These are phyloP conservation scores for Sebastes vulpes DNA, from an alignment of 2,797 vertebrate species.

Conservation along the genomic window DNA sequence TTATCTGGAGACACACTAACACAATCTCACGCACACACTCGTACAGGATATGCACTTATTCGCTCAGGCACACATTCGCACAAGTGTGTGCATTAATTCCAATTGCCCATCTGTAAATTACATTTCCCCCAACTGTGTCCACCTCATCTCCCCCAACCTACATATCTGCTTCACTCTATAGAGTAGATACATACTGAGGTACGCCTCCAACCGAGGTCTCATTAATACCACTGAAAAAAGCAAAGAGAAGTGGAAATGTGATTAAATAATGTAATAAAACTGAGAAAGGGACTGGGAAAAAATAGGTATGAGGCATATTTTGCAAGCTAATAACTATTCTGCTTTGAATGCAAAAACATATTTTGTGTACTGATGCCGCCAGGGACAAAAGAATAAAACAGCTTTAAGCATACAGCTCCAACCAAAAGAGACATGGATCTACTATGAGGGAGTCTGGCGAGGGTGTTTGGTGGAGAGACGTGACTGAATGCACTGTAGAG, in stretches of 20 bases:
- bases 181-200: neutral
- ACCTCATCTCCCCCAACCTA: constrained; percentile 18
- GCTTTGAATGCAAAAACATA: constrained; percentile 1
- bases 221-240: neutral
- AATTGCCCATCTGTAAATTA: constrained; percentile 52
- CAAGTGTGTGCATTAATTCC: constrained; percentile 14
- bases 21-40: neutral
- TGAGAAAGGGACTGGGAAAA: neutral
- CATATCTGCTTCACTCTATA: constrained; percentile 3
- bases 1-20: constrained; percentile 41
- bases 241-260: neutral
- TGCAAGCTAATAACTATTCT: constrained; percentile 7
- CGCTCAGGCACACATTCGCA: neutral
- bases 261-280: neutral
- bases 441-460: neutral
- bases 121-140: constrained; percentile 37
- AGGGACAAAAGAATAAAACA: neutral
- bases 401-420: neutral
- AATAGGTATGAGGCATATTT: neutral
- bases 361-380: neutral
- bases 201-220: constrained; percentile 7
- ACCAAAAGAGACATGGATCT: neutral
- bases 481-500: constrained; percentile 11
- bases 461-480: neutral
- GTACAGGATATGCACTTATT: neutral